These are phyloP conservation scores for Xyliphius kryptos DNA, from an alignment of 2,113 vertebrate genomes.

Conservation along the genomic window DNA sequence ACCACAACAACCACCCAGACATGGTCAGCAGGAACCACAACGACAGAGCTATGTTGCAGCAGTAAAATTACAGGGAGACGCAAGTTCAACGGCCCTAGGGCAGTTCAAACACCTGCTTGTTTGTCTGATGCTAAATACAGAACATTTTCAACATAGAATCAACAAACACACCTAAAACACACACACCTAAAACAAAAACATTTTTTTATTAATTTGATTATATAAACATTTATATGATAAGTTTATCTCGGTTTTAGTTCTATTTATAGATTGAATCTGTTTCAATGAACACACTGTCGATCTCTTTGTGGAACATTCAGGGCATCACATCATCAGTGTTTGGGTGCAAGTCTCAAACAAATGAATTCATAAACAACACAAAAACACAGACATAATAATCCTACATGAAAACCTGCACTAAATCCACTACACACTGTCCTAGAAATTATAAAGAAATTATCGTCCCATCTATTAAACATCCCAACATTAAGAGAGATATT, in stretches of 20 bases:
- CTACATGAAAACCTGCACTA: neutral
- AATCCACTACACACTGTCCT: neutral
- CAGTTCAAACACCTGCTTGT: too few species aligned
- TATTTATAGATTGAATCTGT: neutral
- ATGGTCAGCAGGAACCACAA: neutral
- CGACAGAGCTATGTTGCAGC: neutral
- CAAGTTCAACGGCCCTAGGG: too few species aligned
- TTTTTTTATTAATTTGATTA: too few species aligned
- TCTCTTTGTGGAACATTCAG: neutral
- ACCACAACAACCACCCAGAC: neutral
- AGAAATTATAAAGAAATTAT: neutral
- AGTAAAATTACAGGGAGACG: too few species aligned
- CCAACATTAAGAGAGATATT: too few species aligned
- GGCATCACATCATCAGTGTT: neutral
- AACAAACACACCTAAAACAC: too few species aligned
- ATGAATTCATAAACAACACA: neutral
- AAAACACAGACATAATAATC: neutral
- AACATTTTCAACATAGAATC: too few species aligned
- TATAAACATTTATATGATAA: too few species aligned
- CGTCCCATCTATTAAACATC: too few species aligned
- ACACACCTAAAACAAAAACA: too few species aligned
- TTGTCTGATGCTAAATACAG: too few species aligned
- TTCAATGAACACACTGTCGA: neutral
- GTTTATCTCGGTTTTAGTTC: neutral
- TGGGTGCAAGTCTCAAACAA: neutral